phyloP scores from a whole-genome alignment of 1,140 invertebrate species.

The Nymphalis io region DNA sequence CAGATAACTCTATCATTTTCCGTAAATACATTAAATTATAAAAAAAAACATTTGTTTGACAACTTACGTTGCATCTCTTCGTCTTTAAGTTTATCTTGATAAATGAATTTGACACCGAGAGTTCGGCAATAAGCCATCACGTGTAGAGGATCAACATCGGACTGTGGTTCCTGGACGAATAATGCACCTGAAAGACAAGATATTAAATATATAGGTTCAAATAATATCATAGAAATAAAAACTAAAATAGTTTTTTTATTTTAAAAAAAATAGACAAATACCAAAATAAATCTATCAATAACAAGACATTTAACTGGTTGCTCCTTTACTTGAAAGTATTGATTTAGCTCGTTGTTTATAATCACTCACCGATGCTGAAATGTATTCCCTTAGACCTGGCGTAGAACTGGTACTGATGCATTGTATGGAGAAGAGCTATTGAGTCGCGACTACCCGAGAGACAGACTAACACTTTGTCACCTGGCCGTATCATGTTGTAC shows the following conservation, averaged over 20 bases:
- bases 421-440: slow-evolving; percentile 89
- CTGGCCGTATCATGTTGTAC: slow-evolving; percentile 92
- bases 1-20: too few relatives aligned
- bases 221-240: too few relatives aligned
- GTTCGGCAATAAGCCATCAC: slow-evolving; percentile 79
- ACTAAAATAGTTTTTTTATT: too few relatives aligned
- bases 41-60: background rate
- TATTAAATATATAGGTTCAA: too few relatives aligned
- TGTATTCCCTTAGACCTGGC: slow-evolving; percentile 86
- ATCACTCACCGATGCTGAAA: slow-evolving; percentile 84
- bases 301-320: too few relatives aligned
- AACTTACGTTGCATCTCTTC: slow-evolving; percentile 57
- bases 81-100: slow-evolving; percentile 76
- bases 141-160: slow-evolving; percentile 74
- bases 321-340: too few relatives aligned
- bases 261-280: too few relatives aligned
- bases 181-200: slow-evolving; percentile 64
- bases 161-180: slow-evolving; percentile 69
- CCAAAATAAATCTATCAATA: too few relatives aligned
- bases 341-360: too few relatives aligned
- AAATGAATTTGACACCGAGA: slow-evolving; percentile 76
- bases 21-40: too few relatives aligned
- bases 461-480: slow-evolving; percentile 91
- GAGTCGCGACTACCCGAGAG: slow-evolving; percentile 92
- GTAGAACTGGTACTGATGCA: slow-evolving; percentile 92